Conservation (phyloP, 2,113 vertebrate genomes). For the Sminthopsis crassicaudata region DNA sequence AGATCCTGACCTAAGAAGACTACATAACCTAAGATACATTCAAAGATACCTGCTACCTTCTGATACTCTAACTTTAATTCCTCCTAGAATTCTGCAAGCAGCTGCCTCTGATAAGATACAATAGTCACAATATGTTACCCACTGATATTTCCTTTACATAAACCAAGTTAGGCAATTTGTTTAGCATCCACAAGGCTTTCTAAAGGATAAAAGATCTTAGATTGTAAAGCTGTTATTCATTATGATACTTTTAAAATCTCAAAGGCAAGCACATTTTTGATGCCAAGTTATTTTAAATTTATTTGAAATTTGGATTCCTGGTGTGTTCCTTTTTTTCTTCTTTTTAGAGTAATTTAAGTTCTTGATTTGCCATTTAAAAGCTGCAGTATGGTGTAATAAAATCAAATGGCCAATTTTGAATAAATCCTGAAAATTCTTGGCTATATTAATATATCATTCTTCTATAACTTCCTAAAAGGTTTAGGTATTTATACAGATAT, state of each 20-base stretch:
- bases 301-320: not conserved
- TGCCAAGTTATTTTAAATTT: not conserved
- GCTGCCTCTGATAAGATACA: not conserved
- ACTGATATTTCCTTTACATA: conserved; percentile 9
- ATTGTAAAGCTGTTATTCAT: not conserved
- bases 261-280: not conserved
- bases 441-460: not conserved
- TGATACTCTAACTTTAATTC: not conserved
- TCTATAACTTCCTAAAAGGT: not conserved
- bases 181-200: not conserved
- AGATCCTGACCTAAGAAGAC: conserved; percentile 29
- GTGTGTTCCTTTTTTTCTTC: not conserved
- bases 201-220: not conserved
- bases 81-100: not conserved
- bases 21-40: not conserved
- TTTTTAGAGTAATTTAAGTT: not conserved
- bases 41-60: not conserved
- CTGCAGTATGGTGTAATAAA: not conserved
- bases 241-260: not conserved
- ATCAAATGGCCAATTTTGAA: not conserved
- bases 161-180: not conserved
- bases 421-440: not conserved
- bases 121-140: not conserved
- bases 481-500: not conserved
- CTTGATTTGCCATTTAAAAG: not conserved